Evolutionary conservation across 2,113 vertebrate genomes (phyloP), one percentile per base, ranked within the genome.

Genomic region (Engystomops pustulosus): DNA sequence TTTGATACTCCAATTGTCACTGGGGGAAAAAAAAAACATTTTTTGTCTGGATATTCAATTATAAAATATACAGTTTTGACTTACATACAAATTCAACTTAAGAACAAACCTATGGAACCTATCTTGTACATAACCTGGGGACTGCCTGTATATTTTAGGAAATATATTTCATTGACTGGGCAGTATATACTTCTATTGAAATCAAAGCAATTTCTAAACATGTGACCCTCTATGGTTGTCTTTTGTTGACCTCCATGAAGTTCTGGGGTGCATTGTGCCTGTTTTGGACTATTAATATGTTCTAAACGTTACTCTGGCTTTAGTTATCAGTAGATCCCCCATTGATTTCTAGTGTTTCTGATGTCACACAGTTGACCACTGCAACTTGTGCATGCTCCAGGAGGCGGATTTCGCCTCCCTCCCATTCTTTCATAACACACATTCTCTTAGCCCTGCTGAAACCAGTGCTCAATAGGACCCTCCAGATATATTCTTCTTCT

Each of bases 401-500:
- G 41, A 55, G 77, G 25, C 51, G 17, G 36, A 38, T 65, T 79
- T 79, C 17, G 34, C 44, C 44, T 65, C 60, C 78, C 78, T 79
- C 60, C 25, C 30, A 76, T 76, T 76, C 45, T 76, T 32, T 53
- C 27, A 34, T 3, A 53, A n/a, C 72, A 76, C 72, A 51, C 62
- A n/a, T n/a, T 45, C 81, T 36, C 51, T 79, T 51, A 68, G 41
- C 60, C 60, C 27, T 51, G 60, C 60, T 18, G n/a, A 47, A 41
- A 18, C 12, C 81, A 41, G 45, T 69, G 65, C 76, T 84, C 45
- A 68, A 44, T 62, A 51, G 36, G 34, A 58, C 36, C 32, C 20
- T 74, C 69, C 71, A 44, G 41, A 84, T 77, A 77, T 45, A 62
- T 76, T 84, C 47, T 65, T 62, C 69, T 41, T 76, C 55, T 23